Base-by-base conservation (phyloP, 2,113 vertebrate genomes). In the Meles meles region DNA sequence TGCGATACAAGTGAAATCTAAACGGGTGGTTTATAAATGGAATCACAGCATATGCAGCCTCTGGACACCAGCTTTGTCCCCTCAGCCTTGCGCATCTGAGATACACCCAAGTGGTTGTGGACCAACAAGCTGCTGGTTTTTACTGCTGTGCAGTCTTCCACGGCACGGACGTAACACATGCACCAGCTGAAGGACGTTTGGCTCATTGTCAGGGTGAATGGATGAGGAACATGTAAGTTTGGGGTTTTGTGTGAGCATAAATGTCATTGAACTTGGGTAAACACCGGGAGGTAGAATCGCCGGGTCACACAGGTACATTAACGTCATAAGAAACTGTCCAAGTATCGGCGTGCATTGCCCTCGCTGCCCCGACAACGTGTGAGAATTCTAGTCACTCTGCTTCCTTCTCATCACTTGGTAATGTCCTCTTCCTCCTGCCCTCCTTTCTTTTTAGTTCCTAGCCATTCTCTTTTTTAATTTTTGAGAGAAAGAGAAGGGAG, bases 231-330 rank as follows among this genome's bases (percentile, higher is more conserved):
- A 57, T 42, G 34, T 88, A 34, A 37, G 69, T 65, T 90, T 87
- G 72, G 63, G 82, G 44, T 57, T 95, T 83, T 44, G 65, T 57
- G 42, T 57, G 59, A 55, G 10, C 1, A 0, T 15, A 72, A 63
- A 47, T 90, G 86, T 86, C 87, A 10, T 27, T 84, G 91, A 15
- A 65, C 39, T 67, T 80, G 63, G n/a, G 44, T 69, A 63, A 95
- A 63, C 34, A 71, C 10, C 44, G 25, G 47, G 7, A 49, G 34
- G 12, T 47, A 12, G 37, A 65, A 79, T 2, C 5, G 31, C 27
- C 20, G 20, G n/a, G n/a, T 63, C 74, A 31, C 6, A 18, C 9
- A 12, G 13, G 11, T 27, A 3, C 29, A 12, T 49, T 72, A n/a
- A 34, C 44, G 7, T 27, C 1, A 4, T 3, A 17, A 69, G 57